Evolutionary conservation across 2,113 vertebrate species (phyloP).

Genomic region (Hippocampus guttulatus): DNA sequence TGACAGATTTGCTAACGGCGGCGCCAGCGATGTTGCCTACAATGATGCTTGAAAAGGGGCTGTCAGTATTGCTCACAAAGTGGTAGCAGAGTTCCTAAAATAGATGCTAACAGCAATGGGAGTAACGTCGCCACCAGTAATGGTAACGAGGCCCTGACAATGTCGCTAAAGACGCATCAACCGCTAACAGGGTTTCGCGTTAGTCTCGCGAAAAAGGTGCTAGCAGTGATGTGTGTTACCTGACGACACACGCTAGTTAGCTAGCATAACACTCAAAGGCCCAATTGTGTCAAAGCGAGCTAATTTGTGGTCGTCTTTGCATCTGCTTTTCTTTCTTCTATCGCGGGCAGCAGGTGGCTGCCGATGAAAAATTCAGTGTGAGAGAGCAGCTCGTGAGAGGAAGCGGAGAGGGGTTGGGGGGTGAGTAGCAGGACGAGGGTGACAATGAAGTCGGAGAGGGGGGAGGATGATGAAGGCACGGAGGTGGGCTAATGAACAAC

Average conservation of each 20-base stretch:
- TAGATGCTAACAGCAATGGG: not conserved
- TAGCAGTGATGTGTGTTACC: too few relatives aligned
- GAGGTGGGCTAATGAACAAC: constrained; percentile 30
- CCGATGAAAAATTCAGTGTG: constrained; percentile 67
- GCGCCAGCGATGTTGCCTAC: not conserved
- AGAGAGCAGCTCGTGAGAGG: constrained; percentile 17
- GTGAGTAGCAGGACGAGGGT: constrained; percentile 22
- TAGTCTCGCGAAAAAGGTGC: too few relatives aligned
- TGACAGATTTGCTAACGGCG: not conserved
- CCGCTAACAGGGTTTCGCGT: too few relatives aligned
- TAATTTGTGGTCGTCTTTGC: not conserved
- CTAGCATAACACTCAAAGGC: too few relatives aligned
- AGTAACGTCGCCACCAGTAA: not conserved
- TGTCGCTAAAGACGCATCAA: not conserved
- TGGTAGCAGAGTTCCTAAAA: not conserved
- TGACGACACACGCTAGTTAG: too few relatives aligned
- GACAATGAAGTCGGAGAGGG: constrained; percentile 24
- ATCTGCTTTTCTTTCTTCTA: constrained; percentile 31
- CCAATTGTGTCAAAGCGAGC: constrained; percentile 1
- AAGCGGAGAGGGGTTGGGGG: constrained; percentile 17
- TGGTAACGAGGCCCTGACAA: not conserved
- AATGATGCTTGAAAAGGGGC: not conserved
- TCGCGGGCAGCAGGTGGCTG: constrained; percentile 67
- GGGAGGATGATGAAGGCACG: constrained; percentile 34
- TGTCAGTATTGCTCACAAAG: not conserved